Evolutionary conservation across 2,888 invertebrate species (phyloP).

Genomic region (Torymus tubicola): DNA sequence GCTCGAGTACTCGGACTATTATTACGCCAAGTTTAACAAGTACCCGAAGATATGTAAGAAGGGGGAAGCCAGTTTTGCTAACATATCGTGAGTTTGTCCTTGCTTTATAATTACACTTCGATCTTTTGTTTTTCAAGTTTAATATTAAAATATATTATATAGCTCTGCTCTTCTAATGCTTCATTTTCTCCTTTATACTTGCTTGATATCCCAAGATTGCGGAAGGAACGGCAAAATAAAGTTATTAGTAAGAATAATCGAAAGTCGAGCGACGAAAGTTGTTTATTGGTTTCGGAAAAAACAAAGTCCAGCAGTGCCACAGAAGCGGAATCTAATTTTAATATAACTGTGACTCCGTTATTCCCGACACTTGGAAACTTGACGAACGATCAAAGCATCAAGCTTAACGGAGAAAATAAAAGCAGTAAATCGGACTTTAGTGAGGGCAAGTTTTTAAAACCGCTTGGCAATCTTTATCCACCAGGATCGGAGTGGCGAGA

Average conservation of each 20-base stretch:
- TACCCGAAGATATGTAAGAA: conserved; percentile 88
- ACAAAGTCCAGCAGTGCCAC: conserved; percentile 51
- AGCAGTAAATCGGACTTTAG: conserved; percentile 45
- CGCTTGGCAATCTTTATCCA: conserved; percentile 69
- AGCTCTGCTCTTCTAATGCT: too few relatives aligned
- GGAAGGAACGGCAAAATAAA: conserved; percentile 26
- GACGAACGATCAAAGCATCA: conserved; percentile 37
- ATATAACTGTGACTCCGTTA: conserved; percentile 66
- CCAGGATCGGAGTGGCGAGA: conserved; percentile 80
- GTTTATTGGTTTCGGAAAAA: conserved; percentile 49
- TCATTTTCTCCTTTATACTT: background rate
- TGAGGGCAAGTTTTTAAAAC: conserved; percentile 68
- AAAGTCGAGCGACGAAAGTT: conserved; percentile 58
- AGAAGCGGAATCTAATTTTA: conserved; percentile 56
- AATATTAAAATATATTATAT: too few relatives aligned
- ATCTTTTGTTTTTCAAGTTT: too few relatives aligned
- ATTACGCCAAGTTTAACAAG: conserved; percentile 89
- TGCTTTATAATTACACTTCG: too few relatives aligned
- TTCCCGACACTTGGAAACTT: conserved; percentile 57
- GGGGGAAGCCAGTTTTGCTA: conserved; percentile 67
- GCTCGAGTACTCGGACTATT: conserved; percentile 93
- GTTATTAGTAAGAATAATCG: conserved; percentile 44
- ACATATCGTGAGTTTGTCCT: conserved; percentile 12
- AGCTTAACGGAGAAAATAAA: conserved; percentile 2
- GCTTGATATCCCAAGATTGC: conserved; percentile 1